Conservation (phyloP, 2,797 vertebrate species). For the Gouania willdenowi region DNA sequence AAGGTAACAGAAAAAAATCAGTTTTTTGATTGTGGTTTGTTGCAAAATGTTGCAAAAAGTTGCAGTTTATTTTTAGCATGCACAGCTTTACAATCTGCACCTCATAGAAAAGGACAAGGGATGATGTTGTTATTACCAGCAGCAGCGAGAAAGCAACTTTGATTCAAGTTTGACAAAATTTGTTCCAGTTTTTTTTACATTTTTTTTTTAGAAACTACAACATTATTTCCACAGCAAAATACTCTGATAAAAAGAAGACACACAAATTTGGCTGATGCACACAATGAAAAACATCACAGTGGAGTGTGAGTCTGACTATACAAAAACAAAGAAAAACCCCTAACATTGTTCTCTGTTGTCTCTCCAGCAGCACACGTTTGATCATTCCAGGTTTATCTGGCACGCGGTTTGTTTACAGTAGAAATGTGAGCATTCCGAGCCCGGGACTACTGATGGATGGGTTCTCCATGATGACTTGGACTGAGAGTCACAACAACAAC, state of each 20-base stretch:
- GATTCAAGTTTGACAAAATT: slow-evolving; percentile 23
- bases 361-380: slow-evolving; percentile 7
- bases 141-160: slow-evolving; percentile 8
- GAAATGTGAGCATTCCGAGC: slow-evolving; percentile 7
- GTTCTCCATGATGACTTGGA: slow-evolving; percentile 17
- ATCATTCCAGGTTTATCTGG: not conserved
- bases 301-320: slow-evolving; percentile 28
- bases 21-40: too few species aligned
- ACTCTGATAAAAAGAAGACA: slow-evolving; percentile 28
- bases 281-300: slow-evolving; percentile 42
- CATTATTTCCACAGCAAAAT: slow-evolving; percentile 40
- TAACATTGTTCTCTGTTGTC: slow-evolving; percentile 22
- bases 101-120: too few species aligned
- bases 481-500: slow-evolving; percentile 13
- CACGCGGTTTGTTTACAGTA: slow-evolving; percentile 9
- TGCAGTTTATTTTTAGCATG: too few species aligned
- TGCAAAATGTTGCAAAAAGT: too few species aligned
- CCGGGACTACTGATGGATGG: too few species aligned
- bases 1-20: too few species aligned
- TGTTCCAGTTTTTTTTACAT: slow-evolving; percentile 5
- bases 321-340: slow-evolving; percentile 15
- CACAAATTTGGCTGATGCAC: slow-evolving; percentile 32
- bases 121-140: slow-evolving; percentile 10
- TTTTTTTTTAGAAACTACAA: slow-evolving; percentile 34
- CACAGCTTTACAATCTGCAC: too few species aligned